These are phyloP conservation scores for Lacerta agilis DNA, from an alignment of 2,797 vertebrate genomes.

Conservation along the genomic window DNA sequence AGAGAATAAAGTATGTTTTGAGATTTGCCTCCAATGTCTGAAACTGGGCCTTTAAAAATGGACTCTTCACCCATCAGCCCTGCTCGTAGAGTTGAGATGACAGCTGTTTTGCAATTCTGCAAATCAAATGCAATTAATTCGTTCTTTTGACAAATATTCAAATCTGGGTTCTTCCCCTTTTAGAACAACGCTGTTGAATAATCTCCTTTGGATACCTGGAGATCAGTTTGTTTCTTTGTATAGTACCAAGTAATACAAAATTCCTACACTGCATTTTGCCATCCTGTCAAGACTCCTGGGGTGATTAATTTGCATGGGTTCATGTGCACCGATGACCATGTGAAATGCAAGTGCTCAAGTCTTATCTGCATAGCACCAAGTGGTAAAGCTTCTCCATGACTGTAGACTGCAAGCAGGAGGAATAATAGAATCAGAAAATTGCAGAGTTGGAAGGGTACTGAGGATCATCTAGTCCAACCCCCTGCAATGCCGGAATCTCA, in stretches of 20 bases:
- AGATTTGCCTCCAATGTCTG: not conserved
- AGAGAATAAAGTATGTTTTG: conserved; percentile 12
- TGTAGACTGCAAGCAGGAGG: not conserved
- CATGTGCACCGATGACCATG: too few relatives aligned
- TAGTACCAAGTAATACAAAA: not conserved
- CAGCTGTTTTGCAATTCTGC: not conserved
- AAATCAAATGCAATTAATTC: not conserved
- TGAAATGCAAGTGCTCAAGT: not conserved
- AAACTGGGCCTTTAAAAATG: not conserved
- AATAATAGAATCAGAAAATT: too few relatives aligned
- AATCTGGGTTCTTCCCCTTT: not conserved
- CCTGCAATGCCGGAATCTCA: too few relatives aligned
- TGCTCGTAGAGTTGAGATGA: not conserved
- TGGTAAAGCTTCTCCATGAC: not conserved
- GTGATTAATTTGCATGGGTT: not conserved
- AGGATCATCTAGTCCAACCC: too few relatives aligned
- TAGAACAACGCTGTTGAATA: not conserved
- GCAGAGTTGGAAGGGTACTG: too few relatives aligned
- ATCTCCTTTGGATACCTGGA: not conserved
- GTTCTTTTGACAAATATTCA: not conserved
- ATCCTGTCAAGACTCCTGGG: not conserved
- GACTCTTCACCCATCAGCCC: not conserved
- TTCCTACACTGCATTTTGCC: not conserved
- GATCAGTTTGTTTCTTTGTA: not conserved
- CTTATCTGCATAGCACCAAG: not conserved